Conservation (phyloP, 2,797 vertebrate genomes). For the Sebastiscus albofasciatus region DNA sequence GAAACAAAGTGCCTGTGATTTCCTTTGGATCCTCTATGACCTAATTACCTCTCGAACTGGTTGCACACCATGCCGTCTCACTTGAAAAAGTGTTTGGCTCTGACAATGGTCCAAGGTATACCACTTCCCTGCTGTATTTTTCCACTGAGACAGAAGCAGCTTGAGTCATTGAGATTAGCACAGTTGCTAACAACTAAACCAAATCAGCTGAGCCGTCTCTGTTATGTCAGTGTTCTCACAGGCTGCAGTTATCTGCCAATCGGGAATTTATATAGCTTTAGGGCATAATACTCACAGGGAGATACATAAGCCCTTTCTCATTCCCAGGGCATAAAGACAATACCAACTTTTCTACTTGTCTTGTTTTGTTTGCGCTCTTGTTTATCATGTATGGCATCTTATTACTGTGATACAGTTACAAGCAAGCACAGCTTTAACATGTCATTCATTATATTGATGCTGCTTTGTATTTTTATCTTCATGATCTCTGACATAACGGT, state of each 20-base stretch:
- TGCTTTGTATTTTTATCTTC: neutral
- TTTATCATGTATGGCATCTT: neutral
- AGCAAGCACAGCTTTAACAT: neutral
- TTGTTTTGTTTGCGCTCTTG: neutral
- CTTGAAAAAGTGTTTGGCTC: conserved; percentile 35
- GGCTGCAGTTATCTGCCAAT: conserved; percentile 33
- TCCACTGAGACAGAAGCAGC: conserved; percentile 70
- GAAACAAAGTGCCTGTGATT: conserved; percentile 42
- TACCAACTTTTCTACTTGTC: neutral
- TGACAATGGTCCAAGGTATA: conserved; percentile 40
- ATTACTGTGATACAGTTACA: neutral
- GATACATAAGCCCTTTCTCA: neutral
- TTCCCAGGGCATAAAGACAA: neutral
- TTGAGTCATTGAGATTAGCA: conserved; percentile 65
- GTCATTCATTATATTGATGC: neutral
- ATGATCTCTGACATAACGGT: neutral
- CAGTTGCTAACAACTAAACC: conserved; percentile 76
- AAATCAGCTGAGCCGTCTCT: conserved; percentile 71
- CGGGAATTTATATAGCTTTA: conserved; percentile 38
- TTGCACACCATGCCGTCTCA: conserved; percentile 31
- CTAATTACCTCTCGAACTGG: conserved; percentile 27
- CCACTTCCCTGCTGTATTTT: conserved; percentile 72
- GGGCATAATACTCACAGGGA: neutral
- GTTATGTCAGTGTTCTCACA: conserved; percentile 51
- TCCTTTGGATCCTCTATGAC: conserved; percentile 25